Percentiles rank a stretch among this genome's conserved stretches.
These are phyloP conservation scores for Neodiprion pinetum DNA, from an alignment of 1,140 invertebrate genomes.

Conservation along the genomic window DNA sequence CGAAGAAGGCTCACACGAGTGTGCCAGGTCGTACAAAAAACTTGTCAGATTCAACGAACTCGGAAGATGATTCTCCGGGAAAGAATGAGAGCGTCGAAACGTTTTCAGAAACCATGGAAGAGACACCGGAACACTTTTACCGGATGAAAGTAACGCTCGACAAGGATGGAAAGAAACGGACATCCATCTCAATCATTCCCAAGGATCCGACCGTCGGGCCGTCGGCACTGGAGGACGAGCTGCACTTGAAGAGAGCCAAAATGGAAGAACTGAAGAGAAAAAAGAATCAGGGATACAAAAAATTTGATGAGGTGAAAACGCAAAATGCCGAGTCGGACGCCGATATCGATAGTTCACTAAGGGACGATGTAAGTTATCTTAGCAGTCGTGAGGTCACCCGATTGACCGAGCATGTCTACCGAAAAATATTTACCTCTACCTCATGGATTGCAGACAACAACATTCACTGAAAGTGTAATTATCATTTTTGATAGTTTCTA, in stretches of 20 bases:
- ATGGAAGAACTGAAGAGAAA: constrained; percentile 28
- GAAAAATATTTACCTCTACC: constrained; percentile 36
- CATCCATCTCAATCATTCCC: constrained; percentile 28
- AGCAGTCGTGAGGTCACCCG: constrained; percentile 26
- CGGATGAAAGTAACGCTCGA: constrained; percentile 34
- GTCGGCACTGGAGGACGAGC: background rate
- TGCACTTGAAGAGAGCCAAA: background rate
- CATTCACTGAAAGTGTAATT: constrained; percentile 32
- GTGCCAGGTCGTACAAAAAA: background rate
- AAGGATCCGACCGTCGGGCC: constrained; percentile 22
- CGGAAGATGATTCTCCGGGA: background rate
- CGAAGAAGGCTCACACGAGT: background rate
- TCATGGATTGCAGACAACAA: constrained; percentile 46
- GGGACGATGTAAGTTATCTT: constrained; percentile 35
- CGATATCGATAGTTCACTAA: background rate
- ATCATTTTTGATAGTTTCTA: background rate
- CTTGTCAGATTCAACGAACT: too few relatives aligned
- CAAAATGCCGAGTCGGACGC: background rate
- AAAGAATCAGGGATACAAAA: constrained; percentile 26
- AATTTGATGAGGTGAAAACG: background rate
- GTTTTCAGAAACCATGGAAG: constrained; percentile 37
- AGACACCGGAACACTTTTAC: constrained; percentile 40
- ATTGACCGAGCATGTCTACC: constrained; percentile 36
- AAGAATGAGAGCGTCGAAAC: constrained; percentile 30
- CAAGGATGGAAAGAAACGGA: constrained; percentile 32